Evolutionary conservation across 1,140 invertebrate genomes (phyloP), one percentile per base, ranked within the genome.

Genomic region (Heliconius eleuchia): DNA sequence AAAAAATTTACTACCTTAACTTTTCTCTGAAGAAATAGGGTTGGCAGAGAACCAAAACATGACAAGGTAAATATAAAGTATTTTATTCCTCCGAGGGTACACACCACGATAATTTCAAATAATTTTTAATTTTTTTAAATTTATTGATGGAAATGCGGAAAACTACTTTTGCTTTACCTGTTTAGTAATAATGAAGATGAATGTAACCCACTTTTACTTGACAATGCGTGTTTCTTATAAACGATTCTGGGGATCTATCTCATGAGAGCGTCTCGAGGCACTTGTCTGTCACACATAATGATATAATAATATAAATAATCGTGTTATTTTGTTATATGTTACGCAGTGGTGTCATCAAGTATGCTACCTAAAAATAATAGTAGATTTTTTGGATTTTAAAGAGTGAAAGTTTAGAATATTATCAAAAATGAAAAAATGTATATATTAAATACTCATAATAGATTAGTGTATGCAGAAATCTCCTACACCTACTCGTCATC

Each of bases 181-280:
- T 30, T 27, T 66, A 30, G 9, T 30, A 16, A 66, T 66, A 66
- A 66, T 66, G 60, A 18, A 66, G 60, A 66, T 6, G 23, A 66
- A 66, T 70, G 4, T 70, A 30, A 76, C 74, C 74, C 34, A 71
- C 74, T 76, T 76, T 71, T 66, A 76, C 57, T 71, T 76, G 42
- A 76, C 74, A 76, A 76, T 71, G 30, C 60, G 23, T 50, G 57
- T 76, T 50, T 57, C 52, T 70, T 46, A 76, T 50, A 30, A 70
- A 71, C 60, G 39, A n/a, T 50, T 16, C 39, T 27, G 11, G 42
- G 39, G 19, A 66, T 60, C 50, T 52, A 57, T 70, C 74, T 71
- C 74, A 71, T 71, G 74, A 50, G 60, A 70, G 74, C 39, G 57
- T 18, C 74, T 66, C 74, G 74, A 46, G 74, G 73, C 73, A 46